Evolutionary conservation across 2,888 invertebrate species (phyloP), one percentile per base, ranked within the genome.

Genomic region (Tigriopus californicus): DNA sequence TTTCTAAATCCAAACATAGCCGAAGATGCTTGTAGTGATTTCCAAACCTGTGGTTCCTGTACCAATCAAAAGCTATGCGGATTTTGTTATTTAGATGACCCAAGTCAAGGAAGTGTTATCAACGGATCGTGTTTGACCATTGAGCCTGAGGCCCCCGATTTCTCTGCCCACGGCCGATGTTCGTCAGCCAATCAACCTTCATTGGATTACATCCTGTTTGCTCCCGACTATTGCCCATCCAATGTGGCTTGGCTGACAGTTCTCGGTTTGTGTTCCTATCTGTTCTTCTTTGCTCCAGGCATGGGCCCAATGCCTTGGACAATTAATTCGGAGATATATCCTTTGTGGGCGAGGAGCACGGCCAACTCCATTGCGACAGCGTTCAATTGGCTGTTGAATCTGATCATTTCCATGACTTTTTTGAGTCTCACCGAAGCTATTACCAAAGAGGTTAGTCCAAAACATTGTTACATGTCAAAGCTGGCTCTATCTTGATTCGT

Each of bases 301-400:
- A 71, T 75, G 67, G 76, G 75, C 6, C 74, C 75, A 1, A 75
- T 76, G 71, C 75, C 76, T 1, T 76, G 76, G 76, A 75, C 75
- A 5, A 70, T 76, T 57, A 76, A 76, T 65, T 73, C 75, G 3
- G 76, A 76, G 66, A 75, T 76, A 58, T 76, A 74, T 64, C 76
- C 76, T 0, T 66, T 71, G 41, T 76, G 76, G 76, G 75, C 76
- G 2, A 67, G 77, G 22, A 69, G 74, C 49, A 73, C 74, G 0
- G 73, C 75, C 54, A 72, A 66, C 54, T 69, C 73, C 41, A 64
- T 73, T n/a, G 68, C 75, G 6, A 72, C 74, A 2, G 69, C 71
- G 1, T 66, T 70, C 48, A 77, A 77, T 65, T 77, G 76, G 76
- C 64, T 71, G 1, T 73, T 71, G 64, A 77, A 77, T 64, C 66